Percentiles rank a stretch among this genome's conserved stretches.
These are phyloP conservation scores for Cheilosia pagana DNA, from an alignment of 2,888 invertebrate species.

Conservation along the genomic window DNA sequence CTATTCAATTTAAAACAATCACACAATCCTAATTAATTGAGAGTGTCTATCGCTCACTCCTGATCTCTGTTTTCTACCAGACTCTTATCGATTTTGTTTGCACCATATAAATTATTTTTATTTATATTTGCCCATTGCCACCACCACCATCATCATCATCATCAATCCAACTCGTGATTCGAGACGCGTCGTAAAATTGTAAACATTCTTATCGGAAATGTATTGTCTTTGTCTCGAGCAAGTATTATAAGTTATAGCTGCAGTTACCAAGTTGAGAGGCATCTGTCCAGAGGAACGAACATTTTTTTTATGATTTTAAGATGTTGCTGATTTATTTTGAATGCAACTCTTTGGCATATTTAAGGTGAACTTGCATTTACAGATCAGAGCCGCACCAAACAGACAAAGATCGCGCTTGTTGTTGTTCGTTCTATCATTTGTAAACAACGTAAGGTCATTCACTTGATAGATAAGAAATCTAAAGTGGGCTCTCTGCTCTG, in stretches of 20 bases:
- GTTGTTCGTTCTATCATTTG: slow-evolving; percentile 29
- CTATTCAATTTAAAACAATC: slow-evolving; percentile 29
- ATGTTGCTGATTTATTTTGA: slow-evolving; percentile 4
- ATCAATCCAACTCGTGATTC: slow-evolving; percentile 64
- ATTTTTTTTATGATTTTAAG: not conserved
- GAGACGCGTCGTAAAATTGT: slow-evolving; percentile 32
- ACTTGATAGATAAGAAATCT: slow-evolving; percentile 55
- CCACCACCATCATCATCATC: slow-evolving; percentile 44
- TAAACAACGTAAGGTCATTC: slow-evolving; percentile 56
- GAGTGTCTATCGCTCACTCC: slow-evolving; percentile 12
- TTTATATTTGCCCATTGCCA: slow-evolving; percentile 55
- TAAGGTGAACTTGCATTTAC: slow-evolving; percentile 25
- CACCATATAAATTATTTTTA: slow-evolving; percentile 53
- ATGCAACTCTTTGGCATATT: slow-evolving; percentile 1
- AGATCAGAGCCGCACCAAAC: not conserved
- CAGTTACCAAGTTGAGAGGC: not conserved
- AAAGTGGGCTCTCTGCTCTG: slow-evolving; percentile 27
- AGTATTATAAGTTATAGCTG: slow-evolving; percentile 8
- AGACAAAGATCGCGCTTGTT: not conserved
- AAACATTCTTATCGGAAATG: slow-evolving; percentile 57
- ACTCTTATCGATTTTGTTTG: slow-evolving; percentile 59
- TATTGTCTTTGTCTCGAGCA: slow-evolving; percentile 48
- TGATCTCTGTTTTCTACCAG: not conserved
- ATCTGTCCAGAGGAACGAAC: not conserved
- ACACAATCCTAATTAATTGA: slow-evolving; percentile 53